Base-by-base conservation (phyloP, 2,113 vertebrate species). In the Pseudopipra pipra region DNA sequence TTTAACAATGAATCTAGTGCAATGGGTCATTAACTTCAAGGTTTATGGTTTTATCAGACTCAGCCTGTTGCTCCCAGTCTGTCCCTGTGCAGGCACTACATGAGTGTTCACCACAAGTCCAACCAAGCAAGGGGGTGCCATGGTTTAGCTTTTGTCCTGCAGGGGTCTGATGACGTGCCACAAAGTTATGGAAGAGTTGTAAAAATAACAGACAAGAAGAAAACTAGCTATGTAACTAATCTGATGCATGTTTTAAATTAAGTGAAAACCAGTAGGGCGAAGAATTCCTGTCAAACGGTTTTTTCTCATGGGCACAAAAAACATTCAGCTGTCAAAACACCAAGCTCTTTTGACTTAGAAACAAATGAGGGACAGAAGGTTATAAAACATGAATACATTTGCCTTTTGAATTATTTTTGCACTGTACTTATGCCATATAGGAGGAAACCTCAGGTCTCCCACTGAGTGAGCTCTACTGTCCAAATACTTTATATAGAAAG, bases 241-340 rank as follows among this genome's bases (percentile, higher is more conserved):
- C 24, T 77, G 25, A n/a, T 51, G 46, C 25, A 11, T 23, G 41
- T 55, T 46, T 90, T 74, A 58, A 87, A 94, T 87, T 41, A 71
- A 65, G 46, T 5, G 9, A 91, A 90, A 91, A 84, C 54, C 47
- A 73, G 14, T 5, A 21, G 23, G n/a, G 55, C 10, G 17, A 82
- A 96, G 73, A 82, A 96, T 90, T 95, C 95, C 70, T 95, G 76
- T 86, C 67, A 87, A 95, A 61, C 10, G 0, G 12, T 33, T 96
- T 93, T 95, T 52, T 49, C 71, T 90, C 54, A 39, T 24, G 63
- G 49, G 55, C 51, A 61, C 16, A 59, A 67, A 65, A 79, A 83
- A 41, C 37, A 44, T 8, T 88, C 88, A 86, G 31, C 74, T 95
- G 89, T 95, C 96, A 97, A 97, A 97, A 93, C 85, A 94, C 62